phyloP scores from a whole-genome alignment of 2,797 vertebrate species.

The Sebastes steindachneri region DNA sequence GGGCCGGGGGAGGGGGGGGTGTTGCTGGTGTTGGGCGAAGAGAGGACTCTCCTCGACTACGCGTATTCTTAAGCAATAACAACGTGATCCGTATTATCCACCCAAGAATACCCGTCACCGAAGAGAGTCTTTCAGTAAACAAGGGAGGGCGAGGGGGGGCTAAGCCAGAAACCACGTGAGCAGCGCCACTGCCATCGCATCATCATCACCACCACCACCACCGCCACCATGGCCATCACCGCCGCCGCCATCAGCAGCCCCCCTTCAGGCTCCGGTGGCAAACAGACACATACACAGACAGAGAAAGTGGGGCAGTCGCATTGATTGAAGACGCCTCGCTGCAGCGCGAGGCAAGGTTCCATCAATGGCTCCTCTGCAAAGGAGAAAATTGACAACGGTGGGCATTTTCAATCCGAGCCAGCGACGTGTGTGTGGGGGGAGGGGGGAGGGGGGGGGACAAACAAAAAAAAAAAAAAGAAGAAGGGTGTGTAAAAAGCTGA shows the following conservation, averaged over 20 bases:
- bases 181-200: conserved; percentile 62
- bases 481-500: conserved; percentile 37
- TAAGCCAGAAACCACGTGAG: conserved; percentile 71
- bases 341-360: conserved; percentile 80
- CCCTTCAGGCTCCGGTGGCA: conserved; percentile 75
- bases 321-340: conserved; percentile 84
- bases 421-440: conserved; percentile 37
- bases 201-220: conserved; percentile 51
- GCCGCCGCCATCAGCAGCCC: conserved; percentile 51
- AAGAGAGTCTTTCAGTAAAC: conserved; percentile 92
- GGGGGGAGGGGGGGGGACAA: conserved; percentile 37
- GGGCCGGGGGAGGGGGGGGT: conserved; percentile 31
- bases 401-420: conserved; percentile 80
- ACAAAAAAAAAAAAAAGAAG: conserved; percentile 9
- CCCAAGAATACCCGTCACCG: conserved; percentile 99
- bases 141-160: conserved; percentile 37
- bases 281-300: conserved; percentile 77
- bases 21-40: conserved; percentile 79
- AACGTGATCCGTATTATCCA: conserved; percentile 99
- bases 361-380: conserved; percentile 86
- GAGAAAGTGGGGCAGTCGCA: conserved; percentile 70
- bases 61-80: conserved; percentile 99
- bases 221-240: conserved; percentile 47
- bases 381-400: conserved; percentile 82
- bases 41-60: conserved; percentile 99